A percentile compares a stretch with the other conserved stretches of the same genome.
Evolutionary conservation across 1,140 invertebrate species (phyloP).

Genomic region (Procambarus clarkii): DNA sequence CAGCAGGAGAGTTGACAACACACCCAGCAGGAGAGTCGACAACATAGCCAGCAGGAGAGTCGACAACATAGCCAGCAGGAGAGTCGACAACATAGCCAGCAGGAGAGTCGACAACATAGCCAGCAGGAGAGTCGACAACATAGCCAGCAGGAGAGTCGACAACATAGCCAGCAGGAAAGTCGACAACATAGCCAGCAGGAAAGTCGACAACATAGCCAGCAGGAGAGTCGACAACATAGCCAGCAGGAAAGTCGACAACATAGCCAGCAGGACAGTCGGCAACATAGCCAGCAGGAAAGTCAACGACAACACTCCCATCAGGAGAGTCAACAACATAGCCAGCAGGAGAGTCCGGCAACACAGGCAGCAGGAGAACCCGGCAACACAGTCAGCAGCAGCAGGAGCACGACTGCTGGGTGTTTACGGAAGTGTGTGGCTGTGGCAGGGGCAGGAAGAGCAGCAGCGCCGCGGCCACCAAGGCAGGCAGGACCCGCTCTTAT

Average conservation of each 20-base stretch:
- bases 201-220: too few relatives aligned
- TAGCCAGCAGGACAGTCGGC: not conserved
- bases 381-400: not conserved
- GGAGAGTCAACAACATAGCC: not conserved
- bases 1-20: not conserved
- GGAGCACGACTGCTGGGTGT: not conserved
- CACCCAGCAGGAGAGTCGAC: not conserved
- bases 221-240: not conserved
- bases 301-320: not conserved
- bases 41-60: not conserved
- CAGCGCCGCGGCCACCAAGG: not conserved
- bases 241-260: not conserved
- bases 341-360: not conserved
- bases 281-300: not conserved
- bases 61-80: too few relatives aligned
- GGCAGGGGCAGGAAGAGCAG: not conserved
- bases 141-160: not conserved
- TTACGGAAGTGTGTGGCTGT: conserved; percentile 22
- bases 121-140: too few relatives aligned
- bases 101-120: too few relatives aligned
- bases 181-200: not conserved
- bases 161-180: not conserved
- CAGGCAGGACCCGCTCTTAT: conserved; percentile 21
- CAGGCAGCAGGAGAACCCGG: not conserved
- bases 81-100: too few relatives aligned